Conservation (phyloP, 2,113 vertebrate genomes). For the Nycticryphes semicollaris region DNA sequence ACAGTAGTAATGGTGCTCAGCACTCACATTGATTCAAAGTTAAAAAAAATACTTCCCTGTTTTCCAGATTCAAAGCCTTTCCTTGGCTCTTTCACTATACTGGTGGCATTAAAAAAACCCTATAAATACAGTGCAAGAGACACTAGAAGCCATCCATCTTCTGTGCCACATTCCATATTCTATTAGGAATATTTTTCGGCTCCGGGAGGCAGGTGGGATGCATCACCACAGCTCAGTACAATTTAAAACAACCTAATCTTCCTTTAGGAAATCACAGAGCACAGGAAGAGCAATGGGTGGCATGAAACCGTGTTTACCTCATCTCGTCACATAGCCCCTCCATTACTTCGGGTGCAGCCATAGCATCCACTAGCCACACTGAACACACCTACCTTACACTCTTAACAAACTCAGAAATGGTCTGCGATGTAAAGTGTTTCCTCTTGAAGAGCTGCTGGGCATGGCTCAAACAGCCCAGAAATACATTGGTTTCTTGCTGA, state of each 20-base stretch:
- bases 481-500: not conserved
- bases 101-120: not conserved
- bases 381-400: not conserved
- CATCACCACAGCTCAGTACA: not conserved
- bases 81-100: not conserved
- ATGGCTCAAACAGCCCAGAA: not conserved
- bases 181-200: not conserved
- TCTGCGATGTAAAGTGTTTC: not conserved
- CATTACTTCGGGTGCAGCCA: not conserved
- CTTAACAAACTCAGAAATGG: not conserved
- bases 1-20: not conserved
- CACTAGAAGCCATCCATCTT: not conserved
- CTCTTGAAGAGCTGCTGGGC: not conserved
- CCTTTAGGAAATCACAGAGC: not conserved
- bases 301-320: not conserved
- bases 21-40: not conserved
- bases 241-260: not conserved
- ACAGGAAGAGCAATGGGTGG: not conserved
- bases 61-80: not conserved
- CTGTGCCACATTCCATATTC: not conserved
- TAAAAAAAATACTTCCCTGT: not conserved
- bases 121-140: not conserved
- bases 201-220: not conserved
- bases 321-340: not conserved
- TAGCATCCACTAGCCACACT: not conserved